Evolutionary conservation across 2,888 invertebrate species (phyloP).

Genomic region (Oligia strigilis): DNA sequence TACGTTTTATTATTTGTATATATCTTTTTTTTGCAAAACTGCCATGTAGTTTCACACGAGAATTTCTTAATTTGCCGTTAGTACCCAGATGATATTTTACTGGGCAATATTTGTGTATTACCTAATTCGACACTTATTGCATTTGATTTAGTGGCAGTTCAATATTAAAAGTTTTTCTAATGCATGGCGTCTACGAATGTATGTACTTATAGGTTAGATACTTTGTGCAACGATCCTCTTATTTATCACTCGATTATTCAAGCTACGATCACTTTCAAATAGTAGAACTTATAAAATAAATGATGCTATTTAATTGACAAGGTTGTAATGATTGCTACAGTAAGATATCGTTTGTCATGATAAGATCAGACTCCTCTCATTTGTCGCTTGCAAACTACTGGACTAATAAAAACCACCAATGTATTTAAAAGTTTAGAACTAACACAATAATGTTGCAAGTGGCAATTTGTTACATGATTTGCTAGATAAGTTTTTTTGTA

Average conservation of each 20-base stretch:
- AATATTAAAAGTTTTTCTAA: not conserved
- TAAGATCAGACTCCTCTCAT: slow-evolving; percentile 46
- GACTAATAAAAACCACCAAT: slow-evolving; percentile 13
- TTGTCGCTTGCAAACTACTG: slow-evolving; percentile 29
- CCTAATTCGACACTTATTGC: not conserved
- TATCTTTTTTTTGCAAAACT: not conserved
- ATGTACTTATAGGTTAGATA: not conserved
- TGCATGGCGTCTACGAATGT: not conserved
- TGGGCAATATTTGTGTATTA: not conserved
- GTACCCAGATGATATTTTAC: not conserved
- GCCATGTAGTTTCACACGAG: no score
- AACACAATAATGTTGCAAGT: slow-evolving; percentile 24
- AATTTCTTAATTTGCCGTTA: not conserved
- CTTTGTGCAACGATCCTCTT: not conserved
- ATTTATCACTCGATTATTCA: not conserved
- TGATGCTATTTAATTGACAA: slow-evolving; percentile 52
- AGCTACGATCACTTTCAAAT: slow-evolving; percentile 35
- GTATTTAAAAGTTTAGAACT: slow-evolving; percentile 26
- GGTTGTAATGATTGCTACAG: slow-evolving; percentile 46
- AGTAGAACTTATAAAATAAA: slow-evolving; percentile 14
- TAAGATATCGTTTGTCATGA: slow-evolving; percentile 46
- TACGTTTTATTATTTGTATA: not conserved
- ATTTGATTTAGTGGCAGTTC: not conserved
- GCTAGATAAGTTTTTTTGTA: slow-evolving; percentile 26
- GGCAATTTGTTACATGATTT: slow-evolving; percentile 36